Evolutionary conservation across 1,140 invertebrate species (phyloP).

Genomic region (Oedothorax gibbosus): DNA sequence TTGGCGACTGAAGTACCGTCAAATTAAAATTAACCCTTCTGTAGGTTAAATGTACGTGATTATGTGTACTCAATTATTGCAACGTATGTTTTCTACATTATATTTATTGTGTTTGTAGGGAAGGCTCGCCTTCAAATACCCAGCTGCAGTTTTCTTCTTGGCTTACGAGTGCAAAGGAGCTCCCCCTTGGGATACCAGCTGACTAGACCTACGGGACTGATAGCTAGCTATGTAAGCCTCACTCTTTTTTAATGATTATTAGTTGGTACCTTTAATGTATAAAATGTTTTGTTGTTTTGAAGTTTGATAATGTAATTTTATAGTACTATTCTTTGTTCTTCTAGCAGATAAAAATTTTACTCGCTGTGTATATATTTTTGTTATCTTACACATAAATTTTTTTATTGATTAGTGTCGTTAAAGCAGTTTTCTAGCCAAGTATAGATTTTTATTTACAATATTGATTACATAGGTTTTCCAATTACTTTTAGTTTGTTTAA

Average conservation of each 20-base stretch:
- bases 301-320: neutral
- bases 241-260: too few relatives aligned
- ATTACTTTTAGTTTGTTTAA: too few relatives aligned
- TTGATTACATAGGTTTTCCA: too few relatives aligned
- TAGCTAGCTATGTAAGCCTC: constrained; percentile 30
- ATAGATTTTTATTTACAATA: too few relatives aligned
- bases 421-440: too few relatives aligned
- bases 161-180: constrained; percentile 57
- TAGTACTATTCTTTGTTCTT: neutral
- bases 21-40: too few relatives aligned
- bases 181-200: constrained; percentile 62
- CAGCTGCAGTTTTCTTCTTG: constrained; percentile 43
- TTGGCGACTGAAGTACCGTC: too few relatives aligned
- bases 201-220: constrained; percentile 51
- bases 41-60: too few relatives aligned
- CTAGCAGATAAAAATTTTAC: neutral
- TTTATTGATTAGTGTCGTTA: neutral
- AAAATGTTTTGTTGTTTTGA: neutral
- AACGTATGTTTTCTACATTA: neutral
- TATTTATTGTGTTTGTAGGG: constrained; percentile 17
- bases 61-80: neutral
- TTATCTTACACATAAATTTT: neutral
- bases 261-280: neutral
- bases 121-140: constrained; percentile 56
- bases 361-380: neutral